Evolutionary conservation across 1,140 invertebrate species (phyloP), one percentile per base, ranked within the genome.

Genomic region (Periplaneta americana): DNA sequence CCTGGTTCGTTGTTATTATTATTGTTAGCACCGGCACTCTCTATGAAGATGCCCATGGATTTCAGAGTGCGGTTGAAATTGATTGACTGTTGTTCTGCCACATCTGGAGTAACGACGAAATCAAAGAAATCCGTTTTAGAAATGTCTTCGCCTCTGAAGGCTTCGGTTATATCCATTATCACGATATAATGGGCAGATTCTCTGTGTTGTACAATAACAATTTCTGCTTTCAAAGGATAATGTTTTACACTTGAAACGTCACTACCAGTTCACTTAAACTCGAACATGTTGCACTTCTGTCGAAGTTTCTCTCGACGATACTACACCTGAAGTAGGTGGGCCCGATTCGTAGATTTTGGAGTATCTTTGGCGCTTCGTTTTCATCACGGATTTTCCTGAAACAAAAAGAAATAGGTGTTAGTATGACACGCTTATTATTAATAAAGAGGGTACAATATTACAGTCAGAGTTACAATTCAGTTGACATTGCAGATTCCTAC

Each of bases 101-200:
- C 74, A 13, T 85, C 83, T 79, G 94, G 93, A 9, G 93, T 93
- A n/a, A 94, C 94, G 66, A 96, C 94, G 87, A 96, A 95, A 86
- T 96, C 95, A 88, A 96, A 96, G 89, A 95, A 96, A 87, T 96
- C 95, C 77, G 94, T 94, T 87, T 95, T 95, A 31, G 91, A 90
- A 83, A 94, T 88, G 85, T 94, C 93, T 87, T 94, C 91, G 87
- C 91, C 90, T 85, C 92, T 91, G 88, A 95, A 94, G 87, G 94
- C 92, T 89, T 95, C 93, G 86, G 93, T 94, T 87, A 96, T 91
- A 90, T 94, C 94, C 94, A 95, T 95, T 76, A 77, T 75, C 66
- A 75, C 80, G 35, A 75, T 15, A 13, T 33, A 34, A 34, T 75
- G 32, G 75, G 31, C 22, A 11, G 22, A n/a, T 28, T 66, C 48